These are phyloP conservation scores for Pecten maximus DNA, from an alignment of 2,888 invertebrate genomes.

Conservation along the genomic window DNA sequence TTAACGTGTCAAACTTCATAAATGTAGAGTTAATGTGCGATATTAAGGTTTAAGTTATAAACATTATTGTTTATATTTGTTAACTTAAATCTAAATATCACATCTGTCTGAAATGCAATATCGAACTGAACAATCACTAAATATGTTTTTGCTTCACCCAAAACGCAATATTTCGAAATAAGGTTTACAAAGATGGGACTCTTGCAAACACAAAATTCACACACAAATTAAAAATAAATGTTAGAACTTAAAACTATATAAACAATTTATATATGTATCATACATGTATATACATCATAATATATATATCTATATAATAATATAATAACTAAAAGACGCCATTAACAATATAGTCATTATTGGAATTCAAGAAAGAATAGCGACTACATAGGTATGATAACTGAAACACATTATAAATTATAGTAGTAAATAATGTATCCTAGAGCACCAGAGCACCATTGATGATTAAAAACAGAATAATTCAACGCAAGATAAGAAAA, in stretches of 20 bases:
- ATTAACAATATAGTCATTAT: background rate
- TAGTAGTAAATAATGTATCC: background rate
- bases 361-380: background rate
- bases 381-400: background rate
- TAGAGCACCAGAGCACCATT: conserved; percentile 21
- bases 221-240: background rate
- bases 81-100: too few relatives aligned
- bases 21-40: too few relatives aligned
- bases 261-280: too few relatives aligned
- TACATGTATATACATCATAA: too few relatives aligned
- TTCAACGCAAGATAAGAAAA: background rate
- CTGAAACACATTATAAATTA: conserved; percentile 18
- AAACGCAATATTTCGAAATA: background rate
- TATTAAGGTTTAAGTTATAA: too few relatives aligned
- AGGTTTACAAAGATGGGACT: too few relatives aligned
- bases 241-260: background rate
- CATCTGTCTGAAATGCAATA: too few relatives aligned
- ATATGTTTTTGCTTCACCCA: too few relatives aligned
- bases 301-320: too few relatives aligned
- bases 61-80: too few relatives aligned
- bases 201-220: background rate
- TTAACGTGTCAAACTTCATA: too few relatives aligned
- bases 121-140: too few relatives aligned
- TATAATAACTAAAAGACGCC: background rate
- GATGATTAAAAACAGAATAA: conserved; percentile 4